Conservation (phyloP, 2,888 invertebrate genomes). For the Toxonevra muliebris region DNA sequence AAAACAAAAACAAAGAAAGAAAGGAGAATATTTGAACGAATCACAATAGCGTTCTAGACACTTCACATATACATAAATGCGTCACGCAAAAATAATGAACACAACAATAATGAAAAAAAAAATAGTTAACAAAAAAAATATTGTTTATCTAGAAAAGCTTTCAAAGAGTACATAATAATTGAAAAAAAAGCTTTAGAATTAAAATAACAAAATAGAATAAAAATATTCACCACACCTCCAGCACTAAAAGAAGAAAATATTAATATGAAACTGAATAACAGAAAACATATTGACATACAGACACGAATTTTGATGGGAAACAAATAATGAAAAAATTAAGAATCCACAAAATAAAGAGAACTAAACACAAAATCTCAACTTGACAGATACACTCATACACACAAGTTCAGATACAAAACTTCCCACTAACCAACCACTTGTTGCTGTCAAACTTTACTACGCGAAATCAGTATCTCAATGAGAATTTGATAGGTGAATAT, state of each 20-base stretch:
- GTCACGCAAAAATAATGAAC: conserved; percentile 24
- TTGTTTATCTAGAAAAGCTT: conserved; percentile 25
- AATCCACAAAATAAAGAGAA: conserved; percentile 9
- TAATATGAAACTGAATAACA: conserved; percentile 9
- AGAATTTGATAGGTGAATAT: too few species aligned
- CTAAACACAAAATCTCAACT: too few species aligned
- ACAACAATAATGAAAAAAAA: too few species aligned
- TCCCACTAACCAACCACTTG: too few species aligned
- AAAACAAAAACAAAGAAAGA: too few species aligned
- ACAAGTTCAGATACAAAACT: too few species aligned
- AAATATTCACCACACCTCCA: conserved; percentile 25
- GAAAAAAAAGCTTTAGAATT: conserved; percentile 20
- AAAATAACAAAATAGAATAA: conserved; percentile 23
- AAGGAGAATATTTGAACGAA: not conserved
- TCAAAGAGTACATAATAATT: conserved; percentile 17
- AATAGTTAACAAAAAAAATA: conserved; percentile 19
- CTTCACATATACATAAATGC: conserved; percentile 22
- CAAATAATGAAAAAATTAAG: conserved; percentile 1
- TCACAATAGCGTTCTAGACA: conserved; percentile 21
- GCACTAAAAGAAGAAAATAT: conserved; percentile 1
- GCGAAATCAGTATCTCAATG: too few species aligned
- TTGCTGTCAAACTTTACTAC: too few species aligned
- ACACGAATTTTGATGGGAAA: conserved; percentile 32
- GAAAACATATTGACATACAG: conserved; percentile 35
- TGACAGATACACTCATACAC: too few species aligned